Evolutionary conservation across 2,113 vertebrate genomes (phyloP).

Genomic region (Halichoerus grypus): DNA sequence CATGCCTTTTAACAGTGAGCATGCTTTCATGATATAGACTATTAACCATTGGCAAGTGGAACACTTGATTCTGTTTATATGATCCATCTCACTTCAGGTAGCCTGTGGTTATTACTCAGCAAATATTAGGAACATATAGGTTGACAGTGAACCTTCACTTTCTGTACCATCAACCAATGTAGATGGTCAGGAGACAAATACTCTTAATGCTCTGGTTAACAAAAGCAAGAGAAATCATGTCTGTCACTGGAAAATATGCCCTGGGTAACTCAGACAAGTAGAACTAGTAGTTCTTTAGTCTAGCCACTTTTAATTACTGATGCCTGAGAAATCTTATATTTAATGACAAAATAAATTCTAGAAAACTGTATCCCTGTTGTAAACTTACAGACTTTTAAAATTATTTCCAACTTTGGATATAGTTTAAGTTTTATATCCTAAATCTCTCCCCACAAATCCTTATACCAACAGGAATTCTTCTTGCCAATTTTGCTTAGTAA

Average conservation of each 20-base stretch:
- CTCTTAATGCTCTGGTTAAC: neutral
- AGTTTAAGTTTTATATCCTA: neutral
- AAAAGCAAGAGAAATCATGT: neutral
- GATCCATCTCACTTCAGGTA: neutral
- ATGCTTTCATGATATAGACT: neutral
- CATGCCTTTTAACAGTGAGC: neutral
- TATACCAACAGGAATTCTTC: neutral
- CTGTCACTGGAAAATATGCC: neutral
- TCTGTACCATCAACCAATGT: neutral
- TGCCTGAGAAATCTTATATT: neutral
- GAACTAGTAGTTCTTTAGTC: neutral
- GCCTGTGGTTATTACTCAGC: neutral
- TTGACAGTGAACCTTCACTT: neutral
- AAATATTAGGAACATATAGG: neutral
- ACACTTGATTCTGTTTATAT: neutral
- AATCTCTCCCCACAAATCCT: neutral
- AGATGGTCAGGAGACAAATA: neutral
- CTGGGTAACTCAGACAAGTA: neutral
- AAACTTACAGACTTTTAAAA: neutral
- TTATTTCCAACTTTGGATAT: neutral
- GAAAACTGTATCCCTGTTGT: neutral
- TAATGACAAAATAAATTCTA: neutral
- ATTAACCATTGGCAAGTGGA: neutral
- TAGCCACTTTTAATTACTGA: neutral
- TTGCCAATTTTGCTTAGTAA: neutral